These are phyloP conservation scores for Philopotamus ludificatus DNA, from an alignment of 1,140 invertebrate genomes.

Conservation along the genomic window DNA sequence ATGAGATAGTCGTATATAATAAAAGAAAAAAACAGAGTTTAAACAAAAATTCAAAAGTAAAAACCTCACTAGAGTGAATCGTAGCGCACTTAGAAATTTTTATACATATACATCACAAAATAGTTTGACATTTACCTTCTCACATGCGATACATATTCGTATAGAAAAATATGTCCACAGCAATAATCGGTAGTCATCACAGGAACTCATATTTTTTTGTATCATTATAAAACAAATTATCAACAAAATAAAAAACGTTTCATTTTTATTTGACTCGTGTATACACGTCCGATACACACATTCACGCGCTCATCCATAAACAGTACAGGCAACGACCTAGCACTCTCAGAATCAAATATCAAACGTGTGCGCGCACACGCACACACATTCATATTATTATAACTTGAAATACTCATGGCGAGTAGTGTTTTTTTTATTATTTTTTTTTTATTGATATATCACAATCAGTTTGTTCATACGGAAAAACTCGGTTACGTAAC, in stretches of 20 bases:
- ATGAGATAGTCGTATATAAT: too few species aligned
- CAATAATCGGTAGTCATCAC: constrained; percentile 23
- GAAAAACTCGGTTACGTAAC: constrained; percentile 33
- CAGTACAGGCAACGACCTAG: background rate
- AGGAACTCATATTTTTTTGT: constrained; percentile 38
- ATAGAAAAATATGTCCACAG: background rate
- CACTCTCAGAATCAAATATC: background rate
- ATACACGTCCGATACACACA: constrained; percentile 30
- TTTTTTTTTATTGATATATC: constrained; percentile 41
- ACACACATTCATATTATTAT: background rate
- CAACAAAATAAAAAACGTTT: constrained; percentile 18
- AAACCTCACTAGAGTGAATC: background rate
- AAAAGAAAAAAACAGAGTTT: too few species aligned
- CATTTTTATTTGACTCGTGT: constrained; percentile 12
- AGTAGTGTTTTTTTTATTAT: constrained; percentile 38
- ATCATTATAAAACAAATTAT: constrained; percentile 32
- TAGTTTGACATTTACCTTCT: constrained; percentile 26
- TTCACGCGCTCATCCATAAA: constrained; percentile 8
- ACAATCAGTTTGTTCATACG: constrained; percentile 42
- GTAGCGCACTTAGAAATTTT: constrained; percentile 11
- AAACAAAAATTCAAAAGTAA: too few species aligned
- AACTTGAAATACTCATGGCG: constrained; percentile 30
- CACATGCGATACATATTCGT: constrained; percentile 5
- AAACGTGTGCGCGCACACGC: background rate
- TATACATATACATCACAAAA: constrained; percentile 39